phyloP scores from a whole-genome alignment of 2,797 vertebrate species.

The Pogoniulus pusillus region DNA sequence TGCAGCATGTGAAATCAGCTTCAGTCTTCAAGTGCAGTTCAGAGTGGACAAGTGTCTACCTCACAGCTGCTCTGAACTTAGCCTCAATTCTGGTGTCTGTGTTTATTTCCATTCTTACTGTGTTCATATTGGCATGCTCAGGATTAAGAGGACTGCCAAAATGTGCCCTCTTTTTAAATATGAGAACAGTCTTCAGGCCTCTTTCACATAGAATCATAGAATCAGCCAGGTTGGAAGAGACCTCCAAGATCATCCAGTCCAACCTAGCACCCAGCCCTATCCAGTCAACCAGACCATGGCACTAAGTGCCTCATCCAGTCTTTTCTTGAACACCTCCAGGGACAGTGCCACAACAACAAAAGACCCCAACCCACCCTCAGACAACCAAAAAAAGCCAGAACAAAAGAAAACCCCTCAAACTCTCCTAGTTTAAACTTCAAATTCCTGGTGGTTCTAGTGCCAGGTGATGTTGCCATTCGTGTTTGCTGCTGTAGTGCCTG shows the following conservation, averaged over 20 bases:
- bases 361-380: no score
- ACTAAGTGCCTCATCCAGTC: no score
- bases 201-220: no score
- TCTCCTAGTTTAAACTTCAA: background rate
- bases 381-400: background rate
- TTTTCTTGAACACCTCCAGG: no score
- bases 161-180: background rate
- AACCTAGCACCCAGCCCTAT: no score
- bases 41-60: background rate
- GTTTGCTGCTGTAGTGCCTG: background rate
- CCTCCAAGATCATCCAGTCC: no score
- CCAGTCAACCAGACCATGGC: no score
- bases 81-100: accelerated
- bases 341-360: no score
- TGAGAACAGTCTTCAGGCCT: background rate
- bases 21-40: background rate
- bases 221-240: no score
- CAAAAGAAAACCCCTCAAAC: background rate
- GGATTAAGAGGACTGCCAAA: background rate
- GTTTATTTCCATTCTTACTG: background rate
- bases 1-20: background rate
- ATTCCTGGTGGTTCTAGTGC: background rate
- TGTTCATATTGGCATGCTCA: background rate
- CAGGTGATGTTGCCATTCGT: slow-evolving; percentile 34
- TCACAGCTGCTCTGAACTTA: background rate